Evolutionary conservation across 2,888 invertebrate genomes (phyloP), one percentile per base, ranked within the genome.

Genomic region (Xylota segnis): DNA sequence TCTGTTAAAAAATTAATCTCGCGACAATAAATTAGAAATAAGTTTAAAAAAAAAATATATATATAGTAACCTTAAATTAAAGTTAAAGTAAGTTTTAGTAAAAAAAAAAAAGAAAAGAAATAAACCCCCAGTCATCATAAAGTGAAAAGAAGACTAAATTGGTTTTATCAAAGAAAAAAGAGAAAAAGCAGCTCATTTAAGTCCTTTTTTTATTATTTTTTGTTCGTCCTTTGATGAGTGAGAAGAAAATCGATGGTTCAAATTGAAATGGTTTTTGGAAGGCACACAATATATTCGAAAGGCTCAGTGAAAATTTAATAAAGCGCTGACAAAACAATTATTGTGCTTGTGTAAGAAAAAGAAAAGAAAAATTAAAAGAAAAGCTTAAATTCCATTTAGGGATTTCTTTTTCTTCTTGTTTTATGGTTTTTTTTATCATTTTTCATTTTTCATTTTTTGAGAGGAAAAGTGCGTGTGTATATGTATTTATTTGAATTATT

Each of bases 221-320:
- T 5, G 10, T 14, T 32, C 23, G 23, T 23, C 23, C 34, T 34
- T 75, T 59, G 54, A 50, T 54, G 74, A 52, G 68, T 68, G 68
- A 59, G 34, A 61, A 83, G 71, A 83, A 83, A 78, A 83, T 83
- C 83, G 78, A 83, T 83, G 66, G 61, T 78, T 68, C 61, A 47
- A 61, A 83, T 77, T 71, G 72, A 83, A 83, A 66, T 77, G 70
- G 77, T 77, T 77, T 76, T 77, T 77, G 59, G 59, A 70, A 50
- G 50, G 16, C 65, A 34, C 65, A 74, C 7, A 10, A 27, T 65
- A 79, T 58, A 29, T 16, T 58, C 32, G 58, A 59, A 66, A 58
- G 68, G 61, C 56, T 56, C 56, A 54, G 66, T 78, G 83, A 68
- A 78, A 77, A 68, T 68, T 54, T 52, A 54, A 61, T 40, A 68